Evolutionary conservation across 2,797 vertebrate genomes (phyloP), one percentile per base, ranked within the genome.

Genomic region (Neostethus bicornis): DNA sequence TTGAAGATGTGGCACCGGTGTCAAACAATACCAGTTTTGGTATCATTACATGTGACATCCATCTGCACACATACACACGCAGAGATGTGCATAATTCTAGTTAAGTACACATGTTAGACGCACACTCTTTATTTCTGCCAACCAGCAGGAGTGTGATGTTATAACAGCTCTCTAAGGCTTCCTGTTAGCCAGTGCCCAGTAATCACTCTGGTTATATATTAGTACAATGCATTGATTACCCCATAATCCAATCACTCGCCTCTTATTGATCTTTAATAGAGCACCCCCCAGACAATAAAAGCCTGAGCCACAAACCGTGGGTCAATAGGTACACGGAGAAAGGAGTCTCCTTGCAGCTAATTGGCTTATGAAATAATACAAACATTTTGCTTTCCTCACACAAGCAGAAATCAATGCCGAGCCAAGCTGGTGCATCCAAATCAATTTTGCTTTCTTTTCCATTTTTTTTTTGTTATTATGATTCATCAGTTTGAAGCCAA

Each of bases 151-250:
- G 79, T 85, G 83, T 84, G 80, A 86, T 83, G 85, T 89, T 82
- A 80, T 80, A 80, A 77, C 70, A 24, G 75, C 68, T 69, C 78
- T 80, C 80, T 64, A 70, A 82, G 77, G 82, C 83, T 85, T 91
- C 86, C 90, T 88, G 91, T 90, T 89, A 91, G 91, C 80, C 78
- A 75, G 77, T 73, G 78, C 83, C 90, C 86, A 78, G 87, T 95
- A 95, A 95, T 94, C 94, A 93, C 93, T 94, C 91, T 93, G 93
- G 93, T 93, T 93, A 95, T 95, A 95, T 95, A 96, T 95, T 95
- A 96, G 94, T 89, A 93, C 94, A 95, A 92, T 93, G 91, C 90
- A 95, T 95, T 96, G 95, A 97, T 95, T 92, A 93, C 84, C 89
- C 88, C 90, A 87, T 97, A 97, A 96, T 96, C 94, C 95, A 94